Conservation (phyloP, 2,113 vertebrate species). For the Sardina pilchardus region DNA sequence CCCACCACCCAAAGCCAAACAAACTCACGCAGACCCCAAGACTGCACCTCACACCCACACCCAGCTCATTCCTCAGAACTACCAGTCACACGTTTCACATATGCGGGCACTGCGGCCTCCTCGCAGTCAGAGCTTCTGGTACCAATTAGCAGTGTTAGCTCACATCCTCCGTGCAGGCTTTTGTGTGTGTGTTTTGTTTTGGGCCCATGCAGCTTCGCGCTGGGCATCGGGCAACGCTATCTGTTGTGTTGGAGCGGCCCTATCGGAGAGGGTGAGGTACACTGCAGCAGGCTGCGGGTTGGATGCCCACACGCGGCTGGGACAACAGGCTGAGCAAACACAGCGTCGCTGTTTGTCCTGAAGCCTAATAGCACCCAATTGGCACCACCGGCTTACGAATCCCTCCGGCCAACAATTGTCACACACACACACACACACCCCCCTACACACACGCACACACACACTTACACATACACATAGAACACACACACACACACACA, state of each 20-base stretch:
- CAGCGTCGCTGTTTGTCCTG: background rate
- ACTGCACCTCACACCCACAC: background rate
- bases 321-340: constrained; percentile 16
- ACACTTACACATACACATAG: constrained; percentile 6
- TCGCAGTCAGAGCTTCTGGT: constrained; percentile 34
- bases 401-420: background rate
- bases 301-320: background rate
- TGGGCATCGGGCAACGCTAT: background rate
- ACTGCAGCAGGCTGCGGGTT: constrained; percentile 30
- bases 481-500: constrained; percentile 6
- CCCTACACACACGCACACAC: background rate
- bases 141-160: constrained; percentile 41
- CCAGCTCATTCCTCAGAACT: background rate
- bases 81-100: background rate
- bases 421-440: background rate
- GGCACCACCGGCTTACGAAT: background rate
- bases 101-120: constrained; percentile 24
- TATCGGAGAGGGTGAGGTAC: constrained; percentile 30
- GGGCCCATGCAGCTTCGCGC: background rate
- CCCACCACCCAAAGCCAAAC: constrained; percentile 4
- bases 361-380: background rate
- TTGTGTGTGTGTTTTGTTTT: background rate
- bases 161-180: constrained; percentile 17
- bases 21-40: background rate
- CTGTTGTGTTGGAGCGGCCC: constrained; percentile 20